Evolutionary conservation across 2,888 invertebrate species (phyloP), one percentile per base, ranked within the genome.

Genomic region (Parnassius glacialis): DNA sequence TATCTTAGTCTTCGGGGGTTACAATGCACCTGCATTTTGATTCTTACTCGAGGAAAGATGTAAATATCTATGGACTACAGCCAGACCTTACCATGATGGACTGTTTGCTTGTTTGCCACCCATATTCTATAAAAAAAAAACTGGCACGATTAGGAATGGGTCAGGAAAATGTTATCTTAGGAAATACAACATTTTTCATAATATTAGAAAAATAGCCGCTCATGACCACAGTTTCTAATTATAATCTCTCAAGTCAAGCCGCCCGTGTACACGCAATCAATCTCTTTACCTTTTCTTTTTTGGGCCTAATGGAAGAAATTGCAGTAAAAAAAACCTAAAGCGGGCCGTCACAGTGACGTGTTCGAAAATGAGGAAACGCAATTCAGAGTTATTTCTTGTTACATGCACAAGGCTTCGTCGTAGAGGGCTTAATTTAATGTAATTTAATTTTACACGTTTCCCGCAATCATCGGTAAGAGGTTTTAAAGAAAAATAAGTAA

Each of bases 221-320:
- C n/a, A 7, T 7, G 34, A 34, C 34, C 34, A 16, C 16, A 34
- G 34, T 34, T 34, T 67, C 67, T 68, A 68, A 70, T 68, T 70
- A 66, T 61, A 57, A 62, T 52, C 44, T 59, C 59, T 63, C 64
- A 66, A 61, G 65, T 64, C 64, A 63, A 62, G 34, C 34, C 42
- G 54, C 11, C 5, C 57, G 67, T 65, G 68, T 64, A 65, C 58
- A 59, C 52, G 65, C 55, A 65, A 70, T 70, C 67, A 70, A 70
- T 70, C 69, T 70, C 65, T 55, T 54, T 61, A 52, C 55, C 48
- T 56, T 67, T n/a, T 7, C 48, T 66, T 64, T 59, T 52, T 55
- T 64, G 59, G 20, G 50, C 45, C 61, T 65, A 65, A 67, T 64
- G 66, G 66, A 66, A 65, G 52, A 64, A 66, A 65, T 62, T 69